Conservation (phyloP, 2,113 vertebrate species). For the Cairina moschata region DNA sequence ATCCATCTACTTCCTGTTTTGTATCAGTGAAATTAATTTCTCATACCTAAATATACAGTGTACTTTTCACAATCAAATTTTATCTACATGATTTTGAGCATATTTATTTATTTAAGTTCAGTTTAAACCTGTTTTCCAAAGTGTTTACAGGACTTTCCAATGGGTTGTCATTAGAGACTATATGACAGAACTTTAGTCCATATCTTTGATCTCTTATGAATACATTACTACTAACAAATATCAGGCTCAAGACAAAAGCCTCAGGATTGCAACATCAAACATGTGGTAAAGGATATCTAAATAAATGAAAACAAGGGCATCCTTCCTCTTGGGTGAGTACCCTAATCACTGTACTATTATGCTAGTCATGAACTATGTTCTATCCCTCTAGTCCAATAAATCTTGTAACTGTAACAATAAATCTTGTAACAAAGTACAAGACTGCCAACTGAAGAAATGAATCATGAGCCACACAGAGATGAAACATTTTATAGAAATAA, state of each 20-base stretch:
- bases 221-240: background rate
- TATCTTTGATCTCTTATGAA: background rate
- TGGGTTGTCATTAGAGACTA: background rate
- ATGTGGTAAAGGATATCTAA: background rate
- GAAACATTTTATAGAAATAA: slow-evolving; percentile 51
- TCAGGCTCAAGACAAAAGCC: background rate
- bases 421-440: background rate
- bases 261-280: background rate
- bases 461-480: background rate
- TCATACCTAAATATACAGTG: background rate
- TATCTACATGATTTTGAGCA: background rate
- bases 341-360: background rate
- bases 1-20: background rate
- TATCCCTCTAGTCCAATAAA: background rate
- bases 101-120: background rate
- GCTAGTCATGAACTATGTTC: background rate
- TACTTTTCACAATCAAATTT: background rate
- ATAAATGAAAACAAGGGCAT: background rate
- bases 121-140: background rate
- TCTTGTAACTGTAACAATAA: background rate
- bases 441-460: background rate
- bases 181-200: background rate
- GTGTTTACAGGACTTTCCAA: background rate
- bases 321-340: background rate
- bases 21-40: background rate